A percentile compares a stretch with the other conserved stretches of the same genome.
phyloP scores from a whole-genome alignment of 2,797 vertebrate species.

The Rhinella marina region DNA sequence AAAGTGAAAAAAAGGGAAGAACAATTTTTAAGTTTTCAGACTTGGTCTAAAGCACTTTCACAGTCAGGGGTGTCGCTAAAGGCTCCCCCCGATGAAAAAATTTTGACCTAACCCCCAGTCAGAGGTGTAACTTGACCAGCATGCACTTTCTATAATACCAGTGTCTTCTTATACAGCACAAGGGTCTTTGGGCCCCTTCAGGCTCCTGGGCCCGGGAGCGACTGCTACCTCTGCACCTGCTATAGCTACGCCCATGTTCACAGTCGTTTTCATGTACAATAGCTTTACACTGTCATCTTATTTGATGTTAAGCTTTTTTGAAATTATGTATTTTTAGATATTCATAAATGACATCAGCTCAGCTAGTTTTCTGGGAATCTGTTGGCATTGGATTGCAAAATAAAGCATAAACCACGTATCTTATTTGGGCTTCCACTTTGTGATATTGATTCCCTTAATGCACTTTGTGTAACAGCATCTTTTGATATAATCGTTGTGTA shows the following conservation, averaged over 20 bases:
- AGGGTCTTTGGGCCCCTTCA: no score
- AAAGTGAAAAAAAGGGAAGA: no score
- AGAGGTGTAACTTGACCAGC: no score
- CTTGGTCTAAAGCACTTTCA: no score
- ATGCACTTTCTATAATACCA: no score
- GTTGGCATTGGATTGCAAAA: conserved; percentile 65
- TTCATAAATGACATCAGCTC: conserved; percentile 41
- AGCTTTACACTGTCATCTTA: conserved; percentile 42
- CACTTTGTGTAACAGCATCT: conserved; percentile 8
- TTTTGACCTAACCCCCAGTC: no score
- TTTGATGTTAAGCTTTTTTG: not conserved
- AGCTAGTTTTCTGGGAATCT: conserved; percentile 62
- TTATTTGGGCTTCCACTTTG: conserved; percentile 61
- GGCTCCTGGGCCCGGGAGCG: no score
- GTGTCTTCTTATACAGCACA: no score
- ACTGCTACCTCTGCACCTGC: no score
- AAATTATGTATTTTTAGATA: conserved; percentile 43
- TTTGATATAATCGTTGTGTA: conserved; percentile 52
- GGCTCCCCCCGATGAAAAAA: no score
- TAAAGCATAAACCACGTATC: conserved; percentile 64
- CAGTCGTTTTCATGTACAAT: not conserved
- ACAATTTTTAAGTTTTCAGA: no score
- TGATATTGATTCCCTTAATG: conserved; percentile 49
- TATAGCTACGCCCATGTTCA: not conserved
- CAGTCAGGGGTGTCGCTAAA: no score